Base-by-base conservation (phyloP, 2,113 vertebrate species). In the Trachemys scripta region DNA sequence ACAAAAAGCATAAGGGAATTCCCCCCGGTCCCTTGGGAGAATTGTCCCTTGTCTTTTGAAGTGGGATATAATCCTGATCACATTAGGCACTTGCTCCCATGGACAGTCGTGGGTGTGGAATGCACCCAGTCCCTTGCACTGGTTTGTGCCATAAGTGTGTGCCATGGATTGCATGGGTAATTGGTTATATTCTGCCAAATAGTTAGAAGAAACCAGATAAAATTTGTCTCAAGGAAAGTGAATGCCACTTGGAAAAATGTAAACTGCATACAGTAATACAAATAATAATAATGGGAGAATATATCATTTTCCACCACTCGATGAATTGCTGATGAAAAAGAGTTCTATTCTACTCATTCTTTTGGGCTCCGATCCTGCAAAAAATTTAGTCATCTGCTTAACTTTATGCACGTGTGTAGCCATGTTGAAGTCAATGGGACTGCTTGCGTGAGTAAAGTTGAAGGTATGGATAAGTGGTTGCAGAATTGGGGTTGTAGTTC, bases 391-490 rank as follows among this genome's bases (percentile, higher is more conserved):
- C 95, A 95, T 96, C 76, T 93, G 96, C 95, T 97, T 97, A 94
- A 95, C 90, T 97, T 97, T 96, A 80, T 92, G 49, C 10, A 20
- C 84, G 95, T 97, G 97, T 95, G 92, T 94, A 95, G 94, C 87
- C 86, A 72, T 94, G 92, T 95, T 96, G 94, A 94, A 96, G 93
- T 96, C 97, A 93, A 92, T 97, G 92, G 94, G 94, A 86, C 94
- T 95, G 96, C 96, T 97, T 94, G 89, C 93, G 95, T 97, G 93
- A 94, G 96, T 90, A 62, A 94, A 96, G 95, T 57, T 97, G 95
- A 94, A 90, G 82, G 95, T 96, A 95, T 97, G 97, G 97, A 93
- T 96, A 97, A 97, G 96, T 97, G 95, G 93, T 97, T 97, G 95
- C 96, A 97, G 97, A 95, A 97, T 95, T 56, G 6, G 87, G 90